Percentiles rank a stretch among this genome's conserved stretches.
Conservation (phyloP, 2,113 vertebrate species). For the Rana temporaria region DNA sequence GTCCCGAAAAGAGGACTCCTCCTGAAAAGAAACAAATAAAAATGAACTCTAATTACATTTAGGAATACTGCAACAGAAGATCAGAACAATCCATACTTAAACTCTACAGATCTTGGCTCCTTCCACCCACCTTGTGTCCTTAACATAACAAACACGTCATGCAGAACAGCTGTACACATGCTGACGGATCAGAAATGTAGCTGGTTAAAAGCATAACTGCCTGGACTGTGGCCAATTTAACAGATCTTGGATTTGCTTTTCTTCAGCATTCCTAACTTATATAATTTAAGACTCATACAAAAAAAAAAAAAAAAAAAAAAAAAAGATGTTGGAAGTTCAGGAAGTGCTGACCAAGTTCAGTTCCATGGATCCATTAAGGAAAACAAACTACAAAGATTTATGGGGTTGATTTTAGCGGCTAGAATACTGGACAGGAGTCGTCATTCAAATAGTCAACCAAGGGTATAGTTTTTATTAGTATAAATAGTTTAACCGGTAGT, state of each 20-base stretch:
- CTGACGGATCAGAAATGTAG: slow-evolving; percentile 14
- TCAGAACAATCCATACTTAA: not conserved
- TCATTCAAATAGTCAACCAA: too few relatives aligned
- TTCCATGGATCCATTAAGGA: not conserved
- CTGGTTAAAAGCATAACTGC: slow-evolving; percentile 13
- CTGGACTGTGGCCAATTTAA: slow-evolving; percentile 4
- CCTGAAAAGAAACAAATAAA: slow-evolving; percentile 68
- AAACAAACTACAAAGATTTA: slow-evolving; percentile 1
- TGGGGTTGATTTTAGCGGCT: not conserved
- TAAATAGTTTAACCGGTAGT: too few relatives aligned
- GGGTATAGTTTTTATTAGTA: too few relatives aligned
- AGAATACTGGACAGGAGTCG: not conserved
- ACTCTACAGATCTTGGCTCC: not conserved
- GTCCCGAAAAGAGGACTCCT: slow-evolving; percentile 90
- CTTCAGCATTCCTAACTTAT: slow-evolving; percentile 23
- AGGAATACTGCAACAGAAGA: not conserved
- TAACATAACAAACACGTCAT: slow-evolving; percentile 12
- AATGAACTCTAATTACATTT: not conserved
- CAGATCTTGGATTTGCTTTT: slow-evolving; percentile 32
- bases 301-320: slow-evolving; percentile 37
- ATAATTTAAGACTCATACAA: slow-evolving; percentile 7
- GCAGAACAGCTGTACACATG: slow-evolving; percentile 21
- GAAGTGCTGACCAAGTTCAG: slow-evolving; percentile 5
- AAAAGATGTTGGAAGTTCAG: not conserved
- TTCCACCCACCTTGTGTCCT: slow-evolving; percentile 4